Evolutionary conservation across 92 coral and sea anemone species (phyloP), one percentile per base, ranked within the genome.

Genomic region (Porites cylindrica): DNA sequence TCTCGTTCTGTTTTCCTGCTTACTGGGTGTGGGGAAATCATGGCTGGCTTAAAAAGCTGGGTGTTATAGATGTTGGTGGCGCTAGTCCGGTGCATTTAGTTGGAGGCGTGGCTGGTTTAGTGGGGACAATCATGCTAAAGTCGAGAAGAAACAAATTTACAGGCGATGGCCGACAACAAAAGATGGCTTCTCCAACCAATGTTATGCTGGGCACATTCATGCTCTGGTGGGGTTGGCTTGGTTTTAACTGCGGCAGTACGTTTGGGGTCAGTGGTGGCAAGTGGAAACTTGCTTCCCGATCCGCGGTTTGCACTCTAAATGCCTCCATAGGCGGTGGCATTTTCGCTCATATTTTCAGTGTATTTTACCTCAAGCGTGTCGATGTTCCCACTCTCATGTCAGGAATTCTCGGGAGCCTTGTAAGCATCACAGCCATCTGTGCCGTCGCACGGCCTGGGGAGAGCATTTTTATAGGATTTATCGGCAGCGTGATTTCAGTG

Each of bases 301-400:
- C 99, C 66, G 98, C 98, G 4, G 98, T 95, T 53, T 95, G 98
- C 84, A 95, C 98, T 20, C 74, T 95, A 70, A 95, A 95, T 62
- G 96, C 98, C 29, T 95, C 98, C 10, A 68, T 90, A 43, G 98
- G 98, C 4, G 98, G 96, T 20, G 98, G 98, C 1, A 87, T 95
- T 62, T 95, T 95, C 68, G 98, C 92, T 21, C 85, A 90, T 16
- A 5, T 91, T 23, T 91, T 87, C 66, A 75, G 94, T 58, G 89
- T 82, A 62, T 76, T 87, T 8, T 76, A 72, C 4, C 79, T 66
- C 52, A 80, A 16, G 20, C 66, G 66, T 17, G 66, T 62, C 7
- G 66, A 62, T 16, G 66, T 62, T 62, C 66, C 66, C 21, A 62
- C 90, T 2, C 81, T 94, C 58, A 94, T 94, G 97, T 89, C 93